Percentiles rank a stretch among this genome's conserved stretches.
phyloP scores from a whole-genome alignment of 2,797 vertebrate species.

The Sebastes matsubarae region DNA sequence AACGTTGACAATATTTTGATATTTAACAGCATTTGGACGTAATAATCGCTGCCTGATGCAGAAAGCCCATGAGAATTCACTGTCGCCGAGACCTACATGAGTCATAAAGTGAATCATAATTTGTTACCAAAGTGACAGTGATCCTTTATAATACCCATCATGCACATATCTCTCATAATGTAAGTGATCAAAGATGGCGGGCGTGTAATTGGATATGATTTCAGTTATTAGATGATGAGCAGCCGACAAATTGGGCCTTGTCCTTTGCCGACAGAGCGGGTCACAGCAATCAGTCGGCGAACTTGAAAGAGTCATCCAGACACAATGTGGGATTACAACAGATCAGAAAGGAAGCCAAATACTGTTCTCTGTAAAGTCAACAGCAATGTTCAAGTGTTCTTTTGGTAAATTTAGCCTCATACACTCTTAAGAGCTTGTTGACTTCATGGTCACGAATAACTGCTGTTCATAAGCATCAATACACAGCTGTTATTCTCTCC shows the following conservation, averaged over 20 bases:
- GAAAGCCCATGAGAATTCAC: neutral
- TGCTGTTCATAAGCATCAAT: constrained; percentile 8
- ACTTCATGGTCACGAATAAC: constrained; percentile 27
- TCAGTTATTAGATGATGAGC: constrained; percentile 72
- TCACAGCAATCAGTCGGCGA: constrained; percentile 63
- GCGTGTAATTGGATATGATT: constrained; percentile 77
- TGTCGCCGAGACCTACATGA: constrained; percentile 47
- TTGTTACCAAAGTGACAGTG: constrained; percentile 55
- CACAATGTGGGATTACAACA: constrained; percentile 35
- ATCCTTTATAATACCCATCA: constrained; percentile 62
- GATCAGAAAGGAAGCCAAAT: constrained; percentile 17
- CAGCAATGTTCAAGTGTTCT: constrained; percentile 17
- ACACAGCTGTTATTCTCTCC: constrained; percentile 19
- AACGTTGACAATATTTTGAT: constrained; percentile 9
- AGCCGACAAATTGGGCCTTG: constrained; percentile 71
- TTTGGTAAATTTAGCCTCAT: constrained; percentile 40
- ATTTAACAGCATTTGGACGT: constrained; percentile 23
- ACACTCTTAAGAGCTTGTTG: constrained; percentile 13
- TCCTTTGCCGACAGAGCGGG: constrained; percentile 62
- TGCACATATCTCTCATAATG: constrained; percentile 56
- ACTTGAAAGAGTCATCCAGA: constrained; percentile 45
- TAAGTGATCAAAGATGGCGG: constrained; percentile 67
- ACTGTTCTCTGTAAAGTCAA: neutral
- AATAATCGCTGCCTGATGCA: constrained; percentile 10
- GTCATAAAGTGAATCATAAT: constrained; percentile 61